Conservation (phyloP, 2,797 vertebrate genomes). For the Adelosebastes latens region DNA sequence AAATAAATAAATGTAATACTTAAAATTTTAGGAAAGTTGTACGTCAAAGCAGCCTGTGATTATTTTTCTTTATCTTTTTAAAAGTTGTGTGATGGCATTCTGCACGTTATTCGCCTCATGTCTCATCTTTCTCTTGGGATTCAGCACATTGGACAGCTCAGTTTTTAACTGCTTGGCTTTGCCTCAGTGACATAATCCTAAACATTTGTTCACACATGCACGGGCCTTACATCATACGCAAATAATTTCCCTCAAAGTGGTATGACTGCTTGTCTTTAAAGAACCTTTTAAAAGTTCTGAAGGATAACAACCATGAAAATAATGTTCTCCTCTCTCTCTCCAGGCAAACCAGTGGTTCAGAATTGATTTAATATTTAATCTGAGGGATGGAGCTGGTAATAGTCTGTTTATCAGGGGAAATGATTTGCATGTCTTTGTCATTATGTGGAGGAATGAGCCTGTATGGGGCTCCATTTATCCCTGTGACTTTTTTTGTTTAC, state of each 20-base stretch:
- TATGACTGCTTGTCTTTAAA: slow-evolving; percentile 5
- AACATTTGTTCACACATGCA: slow-evolving; percentile 56
- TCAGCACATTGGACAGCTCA: slow-evolving; percentile 82
- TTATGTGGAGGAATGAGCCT: slow-evolving; percentile 39
- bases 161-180: slow-evolving; percentile 35
- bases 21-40: background rate
- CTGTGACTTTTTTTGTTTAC: slow-evolving; percentile 65
- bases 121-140: slow-evolving; percentile 40
- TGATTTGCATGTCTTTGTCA: slow-evolving; percentile 51
- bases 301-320: slow-evolving; percentile 4
- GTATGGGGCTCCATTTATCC: slow-evolving; percentile 54
- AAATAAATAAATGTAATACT: background rate
- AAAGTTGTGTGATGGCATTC: background rate
- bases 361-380: slow-evolving; percentile 30
- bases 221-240: slow-evolving; percentile 25
- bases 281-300: background rate
- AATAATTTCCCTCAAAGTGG: slow-evolving; percentile 17
- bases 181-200: slow-evolving; percentile 33
- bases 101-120: background rate
- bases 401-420: slow-evolving; percentile 30
- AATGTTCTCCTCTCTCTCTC: background rate
- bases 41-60: background rate
- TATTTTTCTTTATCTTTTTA: background rate
- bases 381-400: slow-evolving; percentile 29
- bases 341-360: background rate